Base-by-base conservation (phyloP, 2,113 vertebrate genomes). In the Eolophus roseicapilla region DNA sequence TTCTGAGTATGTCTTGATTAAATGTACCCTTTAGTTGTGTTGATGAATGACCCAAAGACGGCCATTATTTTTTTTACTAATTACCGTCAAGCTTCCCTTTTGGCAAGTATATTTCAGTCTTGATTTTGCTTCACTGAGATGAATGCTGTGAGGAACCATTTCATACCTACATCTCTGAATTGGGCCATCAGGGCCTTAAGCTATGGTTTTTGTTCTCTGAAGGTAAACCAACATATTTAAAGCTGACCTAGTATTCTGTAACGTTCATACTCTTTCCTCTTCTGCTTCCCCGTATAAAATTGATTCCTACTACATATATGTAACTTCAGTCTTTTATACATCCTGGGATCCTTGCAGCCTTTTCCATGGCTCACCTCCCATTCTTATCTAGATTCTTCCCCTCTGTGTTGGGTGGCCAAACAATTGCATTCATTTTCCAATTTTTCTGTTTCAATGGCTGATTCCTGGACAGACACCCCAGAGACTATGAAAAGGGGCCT, bases 1-100 rank as follows among this genome's bases (percentile, higher is more conserved):
- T 90, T 78, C 63, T 41, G 9, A 83, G 35, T 81, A 88, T 68
- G 76, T 86, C 73, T 93, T 78, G 71, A 77, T 95, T 94, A 88
- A 46, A 74, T 33, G 11, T 44, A 55, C 49, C 67, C 78, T 91
- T 80, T 70, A 59, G 46, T 89, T 94, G 28, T 92, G 46, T 59
- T 70, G 49, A 76, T 70, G 55, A 86, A 68, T 88, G 43, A 88
- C 59, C 63, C 47, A 80, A 67, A 93, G 41, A 46, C 75, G 33
- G 31, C 16, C 52, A 46, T 87, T 92, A 89, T 28, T 95, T 35
- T 73, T 79, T 29, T 20, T 64, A 13, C 1, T 5, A 47, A 67
- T 89, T 93, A 76, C 57, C 68, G 27, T 70, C 86, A 79, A 84
- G 20, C 28, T 82, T 92, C 67, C 11, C 9, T 68, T 86, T 86